phyloP scores from a whole-genome alignment of 2,797 vertebrate genomes.

The Pristis pectinata region DNA sequence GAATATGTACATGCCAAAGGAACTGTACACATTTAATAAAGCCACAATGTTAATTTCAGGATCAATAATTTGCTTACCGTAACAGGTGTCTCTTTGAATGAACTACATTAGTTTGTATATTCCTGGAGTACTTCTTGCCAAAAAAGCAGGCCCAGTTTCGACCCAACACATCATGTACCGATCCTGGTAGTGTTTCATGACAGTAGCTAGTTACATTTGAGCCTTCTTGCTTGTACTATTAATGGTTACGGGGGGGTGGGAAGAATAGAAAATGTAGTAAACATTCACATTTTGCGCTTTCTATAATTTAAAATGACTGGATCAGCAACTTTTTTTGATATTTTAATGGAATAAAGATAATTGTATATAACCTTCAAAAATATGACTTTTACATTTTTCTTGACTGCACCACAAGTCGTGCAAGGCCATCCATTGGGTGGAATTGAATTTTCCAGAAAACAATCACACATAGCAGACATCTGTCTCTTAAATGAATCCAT shows the following conservation, averaged over 20 bases:
- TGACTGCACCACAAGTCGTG: neutral
- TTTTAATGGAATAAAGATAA: neutral
- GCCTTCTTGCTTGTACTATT: slow-evolving; percentile 72
- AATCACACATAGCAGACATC: neutral
- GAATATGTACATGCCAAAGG: neutral
- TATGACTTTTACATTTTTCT: neutral
- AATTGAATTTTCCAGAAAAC: neutral
- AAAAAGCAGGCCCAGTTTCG: slow-evolving; percentile 90
- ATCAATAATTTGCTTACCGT: neutral
- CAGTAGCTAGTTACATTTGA: slow-evolving; percentile 75
- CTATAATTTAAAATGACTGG: neutral
- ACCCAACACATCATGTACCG: slow-evolving; percentile 87
- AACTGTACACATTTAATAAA: neutral
- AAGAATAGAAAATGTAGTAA: neutral
- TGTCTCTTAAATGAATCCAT: neutral
- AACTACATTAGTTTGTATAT: neutral
- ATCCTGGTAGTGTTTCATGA: slow-evolving; percentile 82
- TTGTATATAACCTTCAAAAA: slow-evolving; percentile 21
- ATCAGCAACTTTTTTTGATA: neutral
- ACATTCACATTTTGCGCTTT: neutral
- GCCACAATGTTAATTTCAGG: neutral
- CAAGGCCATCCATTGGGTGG: neutral
- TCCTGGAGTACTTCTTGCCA: slow-evolving; percentile 61
- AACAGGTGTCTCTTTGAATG: neutral
- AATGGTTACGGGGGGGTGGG: neutral